Percentiles rank a stretch among this genome's conserved stretches.
Evolutionary conservation across 2,113 vertebrate species (phyloP).

Genomic region (Hemiscyllium ocellatum): DNA sequence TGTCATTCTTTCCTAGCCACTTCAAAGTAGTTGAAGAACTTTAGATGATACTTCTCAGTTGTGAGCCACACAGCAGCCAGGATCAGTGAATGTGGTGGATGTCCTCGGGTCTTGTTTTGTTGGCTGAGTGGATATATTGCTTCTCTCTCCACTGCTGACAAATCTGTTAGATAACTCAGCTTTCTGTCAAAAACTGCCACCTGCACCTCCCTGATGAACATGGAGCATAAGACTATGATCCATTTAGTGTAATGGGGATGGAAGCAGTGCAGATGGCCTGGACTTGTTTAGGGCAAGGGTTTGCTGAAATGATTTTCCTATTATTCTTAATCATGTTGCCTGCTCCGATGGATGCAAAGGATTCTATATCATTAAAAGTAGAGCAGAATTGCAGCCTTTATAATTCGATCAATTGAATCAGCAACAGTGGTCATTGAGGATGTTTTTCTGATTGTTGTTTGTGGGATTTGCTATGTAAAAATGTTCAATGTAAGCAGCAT

Average conservation of each 20-base stretch:
- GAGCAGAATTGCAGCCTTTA: neutral
- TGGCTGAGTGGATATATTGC: neutral
- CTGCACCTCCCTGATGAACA: neutral
- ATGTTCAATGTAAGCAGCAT: neutral
- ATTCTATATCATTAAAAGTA: neutral
- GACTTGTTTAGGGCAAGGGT: neutral
- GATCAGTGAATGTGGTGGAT: neutral
- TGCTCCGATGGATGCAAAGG: neutral
- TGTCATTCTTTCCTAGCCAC: neutral
- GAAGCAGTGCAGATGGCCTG: neutral
- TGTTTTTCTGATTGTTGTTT: neutral
- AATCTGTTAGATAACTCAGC: neutral
- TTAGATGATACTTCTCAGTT: neutral
- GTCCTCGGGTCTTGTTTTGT: neutral
- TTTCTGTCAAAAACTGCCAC: neutral
- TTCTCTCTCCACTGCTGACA: neutral
- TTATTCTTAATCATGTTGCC: too few species aligned
- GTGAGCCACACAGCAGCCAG: too few species aligned
- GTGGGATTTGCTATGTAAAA: neutral
- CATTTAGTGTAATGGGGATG: neutral
- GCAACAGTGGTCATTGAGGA: neutral
- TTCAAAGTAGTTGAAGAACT: neutral
- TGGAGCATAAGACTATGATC: neutral
- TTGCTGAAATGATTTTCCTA: too few species aligned
- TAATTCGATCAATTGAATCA: neutral